Evolutionary conservation across 2,797 vertebrate species (phyloP), one percentile per base, ranked within the genome.

Genomic region (Rousettus madagascariensis): DNA sequence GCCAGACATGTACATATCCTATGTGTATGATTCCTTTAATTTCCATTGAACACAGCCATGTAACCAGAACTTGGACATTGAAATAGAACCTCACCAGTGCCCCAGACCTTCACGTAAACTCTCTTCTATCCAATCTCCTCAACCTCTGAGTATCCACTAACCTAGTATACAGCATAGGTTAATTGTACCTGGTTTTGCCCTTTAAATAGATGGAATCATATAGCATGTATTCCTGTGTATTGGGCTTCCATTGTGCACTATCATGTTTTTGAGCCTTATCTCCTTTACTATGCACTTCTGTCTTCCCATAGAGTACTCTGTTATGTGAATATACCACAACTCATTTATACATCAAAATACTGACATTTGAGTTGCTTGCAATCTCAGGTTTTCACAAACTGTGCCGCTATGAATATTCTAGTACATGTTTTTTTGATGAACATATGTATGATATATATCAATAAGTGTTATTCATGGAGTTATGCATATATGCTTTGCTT

Each of bases 291-390:
- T 8, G 6, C 59, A 17, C 51, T 38, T 17, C 11, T 30, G 6
- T 22, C 19, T 63, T 20, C 11, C 36, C 13, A 2, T 36, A 4
- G 0, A 12, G 9, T 8, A n/a, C 8, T 49, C 24, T 7, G 6
- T 26, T 9, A 6, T 55, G 59, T 65, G 24, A 46, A 8, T 19
- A 20, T 9, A 15, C 10, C 33, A 28, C 12, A 5, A 12, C 6
- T 57, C 24, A 43, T 20, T 19, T 46, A 24, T 46, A 30, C 36
- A n/a, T 30, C n/a, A 66, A 43, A 33, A 57, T 33, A 8, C 4
- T 46, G 57, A 46, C 17, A 43, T 55, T 49, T 59, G 12, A 12
- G 24, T 13, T 24, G 16, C 20, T 75, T 55, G 4, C 43, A 74
- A 26, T 28, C 66, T 41, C 26, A 3, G 20, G 13, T 28, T 68